Base-by-base conservation (phyloP, 2,797 vertebrate genomes). In the Periophthalmus magnuspinnatus region DNA sequence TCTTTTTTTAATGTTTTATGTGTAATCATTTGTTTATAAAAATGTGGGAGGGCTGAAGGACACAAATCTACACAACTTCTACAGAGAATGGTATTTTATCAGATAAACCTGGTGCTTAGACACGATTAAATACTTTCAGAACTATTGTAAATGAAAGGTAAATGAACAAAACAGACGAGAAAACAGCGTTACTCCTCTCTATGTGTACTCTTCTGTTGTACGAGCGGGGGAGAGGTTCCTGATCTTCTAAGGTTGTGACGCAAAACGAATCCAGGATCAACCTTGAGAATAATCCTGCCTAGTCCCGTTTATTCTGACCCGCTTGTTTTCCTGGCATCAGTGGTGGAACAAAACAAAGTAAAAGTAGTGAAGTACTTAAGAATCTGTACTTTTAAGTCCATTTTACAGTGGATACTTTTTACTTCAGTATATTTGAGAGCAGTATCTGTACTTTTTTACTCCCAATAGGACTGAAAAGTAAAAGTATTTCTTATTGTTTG, bases 11-110 rank as follows among this genome's bases (percentile, higher is more conserved):
- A 92, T 92, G 91, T 93, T 93, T 90, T 89, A 90, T 87, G 91
- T 93, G 90, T 93, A 92, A 92, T 92, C 88, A 90, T 93, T 94
- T 91, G 93, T 94, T 95, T 93, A 93, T 93, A 90, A 92, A 90
- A 90, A 84, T 90, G 89, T 91, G 93, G 93, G 93, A 94, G 93
- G 94, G 95, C 93, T 94, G 93, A 95, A 95, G 93, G 92, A 95
- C 94, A 90, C 88, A 94, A 90, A 86, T 93, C 88, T 91, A 90
- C 88, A 91, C 90, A 91, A 90, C 85, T 87, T 91, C 86, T 89
- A 60, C 58, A 87, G 88, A 91, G 83, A 86, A 82, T 80, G 85
- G 81, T 89, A 81, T 91, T 87, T 84, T 78, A 86, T 85, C 81
- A 89, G 89, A 90, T 89, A 77, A 88, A 93, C 89, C 93, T 90